Base-by-base conservation (phyloP, 1,140 invertebrate genomes). In the Camponotus floridanus region DNA sequence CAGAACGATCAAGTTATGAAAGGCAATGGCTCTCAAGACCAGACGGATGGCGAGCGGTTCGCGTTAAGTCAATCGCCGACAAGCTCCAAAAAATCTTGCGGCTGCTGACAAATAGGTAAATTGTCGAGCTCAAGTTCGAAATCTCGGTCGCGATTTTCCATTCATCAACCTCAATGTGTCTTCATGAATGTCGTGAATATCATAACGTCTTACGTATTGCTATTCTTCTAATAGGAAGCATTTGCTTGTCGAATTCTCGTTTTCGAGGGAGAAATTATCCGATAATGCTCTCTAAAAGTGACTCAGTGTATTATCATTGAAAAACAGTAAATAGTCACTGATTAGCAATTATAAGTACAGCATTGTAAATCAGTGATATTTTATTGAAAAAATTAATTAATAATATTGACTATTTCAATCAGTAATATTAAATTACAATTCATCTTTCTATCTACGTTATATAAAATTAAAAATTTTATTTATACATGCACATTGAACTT, bases 1-100 rank as follows among this genome's bases (percentile, higher is more conserved):
- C 95, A 97, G 91, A 97, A 97, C 89, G 97, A 97, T 92, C 96
- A 96, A 93, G 92, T 97, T 71, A 96, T 97, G 89, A 96, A 96
- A 89, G 96, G 95, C 70, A 96, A 95, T 91, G 96, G 96, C 84
- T 95, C 95, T 48, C 94, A 94, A 86, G 94, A 94, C 31, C 94
- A 94, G 87, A 95, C 92, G 55, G 96, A 97, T 85, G 95, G 94
- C 31, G 96, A 97, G 13, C 96, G 95, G 92, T 96, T 97, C 87
- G 96, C 96, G 36, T 92, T 97, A 55, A 96, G 96, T 88, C 96
- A 96, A 88, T 95, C 96, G 71, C 95, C 96, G 68, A 94, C 94
- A 15, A 91, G 89, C 51, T 94, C 95, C 73, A 95, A 95, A 91
- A 97, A 97, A 89, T 95, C 95, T 0, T 97, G 96, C 91, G 95